phyloP scores from a whole-genome alignment of 2,888 invertebrate genomes.

The Eurois occulta region DNA sequence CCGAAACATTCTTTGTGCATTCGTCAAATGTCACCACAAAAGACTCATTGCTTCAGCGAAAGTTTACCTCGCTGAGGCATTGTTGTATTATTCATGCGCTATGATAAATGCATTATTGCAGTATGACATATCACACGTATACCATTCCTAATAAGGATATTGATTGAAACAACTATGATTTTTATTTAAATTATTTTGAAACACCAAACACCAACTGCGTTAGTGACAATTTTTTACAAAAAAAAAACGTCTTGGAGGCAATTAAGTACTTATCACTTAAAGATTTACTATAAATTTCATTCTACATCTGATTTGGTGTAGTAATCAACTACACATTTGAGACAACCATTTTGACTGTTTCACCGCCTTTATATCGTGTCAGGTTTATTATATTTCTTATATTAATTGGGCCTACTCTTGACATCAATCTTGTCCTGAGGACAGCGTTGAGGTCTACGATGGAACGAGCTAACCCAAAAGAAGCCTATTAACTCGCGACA shows the following conservation, averaged over 20 bases:
- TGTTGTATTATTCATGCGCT: neutral
- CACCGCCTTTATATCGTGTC: neutral
- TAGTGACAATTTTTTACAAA: neutral
- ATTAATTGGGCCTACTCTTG: too few species aligned
- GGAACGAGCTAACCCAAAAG: too few species aligned
- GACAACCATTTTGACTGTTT: neutral
- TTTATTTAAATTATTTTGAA: neutral
- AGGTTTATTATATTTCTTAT: too few species aligned
- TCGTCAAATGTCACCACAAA: constrained; percentile 13
- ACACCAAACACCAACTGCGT: neutral
- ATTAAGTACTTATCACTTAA: neutral
- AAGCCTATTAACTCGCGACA: too few species aligned
- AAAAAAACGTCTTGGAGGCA: too few species aligned
- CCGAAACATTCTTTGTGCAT: constrained; percentile 10
- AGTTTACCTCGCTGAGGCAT: neutral
- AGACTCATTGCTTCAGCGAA: neutral
- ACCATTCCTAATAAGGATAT: neutral
- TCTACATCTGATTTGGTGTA: neutral
- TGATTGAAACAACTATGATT: too few species aligned
- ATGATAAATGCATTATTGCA: constrained; percentile 17
- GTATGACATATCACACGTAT: neutral
- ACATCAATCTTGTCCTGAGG: too few species aligned
- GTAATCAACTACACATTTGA: neutral
- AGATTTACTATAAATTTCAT: neutral
- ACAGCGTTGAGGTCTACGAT: too few species aligned